Percentiles rank a stretch among this genome's conserved stretches.
These are phyloP conservation scores for Condylura cristata DNA, from an alignment of 2,113 vertebrate species.

Conservation along the genomic window DNA sequence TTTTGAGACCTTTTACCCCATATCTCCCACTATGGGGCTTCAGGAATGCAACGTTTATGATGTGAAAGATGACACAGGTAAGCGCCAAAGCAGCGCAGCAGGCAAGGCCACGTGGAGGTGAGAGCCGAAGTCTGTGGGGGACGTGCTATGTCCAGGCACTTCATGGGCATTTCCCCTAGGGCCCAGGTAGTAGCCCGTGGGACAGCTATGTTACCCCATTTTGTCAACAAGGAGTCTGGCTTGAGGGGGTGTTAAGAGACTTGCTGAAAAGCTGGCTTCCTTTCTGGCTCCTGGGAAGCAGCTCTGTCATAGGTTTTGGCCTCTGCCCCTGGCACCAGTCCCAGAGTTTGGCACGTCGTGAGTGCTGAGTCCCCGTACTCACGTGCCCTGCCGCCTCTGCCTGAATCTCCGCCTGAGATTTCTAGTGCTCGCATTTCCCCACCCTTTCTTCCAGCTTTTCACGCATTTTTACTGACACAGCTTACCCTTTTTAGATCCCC, in stretches of 20 bases:
- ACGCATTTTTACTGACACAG: background rate
- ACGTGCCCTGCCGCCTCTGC: too few species aligned
- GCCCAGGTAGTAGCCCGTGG: background rate
- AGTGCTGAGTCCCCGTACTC: too few species aligned
- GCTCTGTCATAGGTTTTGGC: background rate
- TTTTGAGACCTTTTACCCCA: slow-evolving; percentile 92
- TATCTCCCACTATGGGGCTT: slow-evolving; percentile 93
- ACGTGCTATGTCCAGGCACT: background rate
- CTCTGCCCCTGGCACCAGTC: background rate
- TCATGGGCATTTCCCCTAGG: background rate
- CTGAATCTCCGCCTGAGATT: too few species aligned
- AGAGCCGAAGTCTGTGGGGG: background rate
- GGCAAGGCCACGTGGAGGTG: background rate
- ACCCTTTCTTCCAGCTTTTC: background rate
- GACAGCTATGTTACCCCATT: background rate
- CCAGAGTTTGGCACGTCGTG: too few species aligned
- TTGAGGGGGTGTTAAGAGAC: background rate
- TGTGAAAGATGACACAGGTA: slow-evolving; percentile 87
- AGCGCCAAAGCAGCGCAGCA: background rate
- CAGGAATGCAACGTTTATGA: slow-evolving; percentile 90
- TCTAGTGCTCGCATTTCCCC: background rate
- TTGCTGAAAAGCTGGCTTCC: background rate
- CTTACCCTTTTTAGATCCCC: background rate
- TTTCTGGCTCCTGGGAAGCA: background rate
- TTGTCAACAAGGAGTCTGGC: background rate